phyloP scores from a whole-genome alignment of 2,797 vertebrate species.

The Gila robusta region DNA sequence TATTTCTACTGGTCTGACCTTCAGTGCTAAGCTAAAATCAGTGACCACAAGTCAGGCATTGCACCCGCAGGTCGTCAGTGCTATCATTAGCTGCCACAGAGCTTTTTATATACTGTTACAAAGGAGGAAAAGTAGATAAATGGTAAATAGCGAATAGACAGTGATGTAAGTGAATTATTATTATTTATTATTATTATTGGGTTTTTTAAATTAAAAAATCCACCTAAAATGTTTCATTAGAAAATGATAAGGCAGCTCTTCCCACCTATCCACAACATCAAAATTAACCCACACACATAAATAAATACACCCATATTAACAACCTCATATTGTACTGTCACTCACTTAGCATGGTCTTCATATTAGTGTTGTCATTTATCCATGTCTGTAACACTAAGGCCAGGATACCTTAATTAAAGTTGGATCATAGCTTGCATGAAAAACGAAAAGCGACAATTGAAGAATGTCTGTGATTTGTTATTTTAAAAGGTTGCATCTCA shows the following conservation, averaged over 20 bases:
- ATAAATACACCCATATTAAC: background rate
- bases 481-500: conserved; percentile 45
- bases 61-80: background rate
- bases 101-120: conserved; percentile 3
- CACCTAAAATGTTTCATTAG: background rate
- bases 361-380: conserved; percentile 3
- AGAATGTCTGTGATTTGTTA: conserved; percentile 11
- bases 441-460: background rate
- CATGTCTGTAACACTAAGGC: background rate
- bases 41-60: conserved; percentile 23
- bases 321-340: conserved; percentile 3
- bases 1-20: conserved; percentile 45
- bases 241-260: background rate
- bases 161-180: background rate
- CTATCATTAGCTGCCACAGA: conserved; percentile 26
- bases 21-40: conserved; percentile 33
- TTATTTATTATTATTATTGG: background rate
- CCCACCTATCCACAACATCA: background rate
- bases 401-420: conserved; percentile 31
- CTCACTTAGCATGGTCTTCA: background rate
- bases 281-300: background rate
- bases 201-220: no score
- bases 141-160: background rate
- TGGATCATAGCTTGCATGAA: conserved; percentile 30
- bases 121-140: background rate